Conservation (phyloP, 2,113 vertebrate species). For the Nesoenas mayeri region DNA sequence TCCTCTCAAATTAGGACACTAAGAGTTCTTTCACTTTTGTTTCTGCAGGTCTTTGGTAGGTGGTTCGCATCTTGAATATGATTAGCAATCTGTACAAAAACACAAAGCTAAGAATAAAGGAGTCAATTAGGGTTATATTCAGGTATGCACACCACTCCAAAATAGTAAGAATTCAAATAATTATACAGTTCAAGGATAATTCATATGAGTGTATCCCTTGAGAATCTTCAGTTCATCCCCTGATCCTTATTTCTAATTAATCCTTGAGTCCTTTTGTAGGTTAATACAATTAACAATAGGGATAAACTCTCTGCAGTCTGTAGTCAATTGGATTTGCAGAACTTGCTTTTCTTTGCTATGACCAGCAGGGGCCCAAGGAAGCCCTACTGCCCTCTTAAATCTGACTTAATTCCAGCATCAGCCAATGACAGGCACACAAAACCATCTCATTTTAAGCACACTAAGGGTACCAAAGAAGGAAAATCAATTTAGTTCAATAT, state of each 20-base stretch:
- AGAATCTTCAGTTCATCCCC: constrained; percentile 40
- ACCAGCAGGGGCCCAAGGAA: constrained; percentile 15
- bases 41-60: constrained; percentile 1
- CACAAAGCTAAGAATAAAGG: not conserved
- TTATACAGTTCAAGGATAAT: constrained; percentile 40
- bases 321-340: constrained; percentile 13
- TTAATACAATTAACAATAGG: constrained; percentile 43
- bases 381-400: not conserved
- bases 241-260: constrained; percentile 58
- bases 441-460: not conserved
- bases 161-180: constrained; percentile 39
- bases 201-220: not conserved
- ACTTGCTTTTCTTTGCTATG: not conserved
- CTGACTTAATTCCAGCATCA: not conserved
- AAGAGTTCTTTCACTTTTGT: constrained; percentile 1
- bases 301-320: not conserved
- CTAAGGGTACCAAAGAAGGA: not conserved
- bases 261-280: constrained; percentile 28
- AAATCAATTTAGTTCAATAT: not conserved
- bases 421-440: not conserved
- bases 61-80: not conserved
- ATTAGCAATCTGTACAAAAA: constrained; percentile 27
- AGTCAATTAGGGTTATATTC: constrained; percentile 34
- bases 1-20: constrained; percentile 23
- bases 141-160: constrained; percentile 8